These are phyloP conservation scores for Phaonia tiefii DNA, from an alignment of 2,888 invertebrate species.

Conservation along the genomic window DNA sequence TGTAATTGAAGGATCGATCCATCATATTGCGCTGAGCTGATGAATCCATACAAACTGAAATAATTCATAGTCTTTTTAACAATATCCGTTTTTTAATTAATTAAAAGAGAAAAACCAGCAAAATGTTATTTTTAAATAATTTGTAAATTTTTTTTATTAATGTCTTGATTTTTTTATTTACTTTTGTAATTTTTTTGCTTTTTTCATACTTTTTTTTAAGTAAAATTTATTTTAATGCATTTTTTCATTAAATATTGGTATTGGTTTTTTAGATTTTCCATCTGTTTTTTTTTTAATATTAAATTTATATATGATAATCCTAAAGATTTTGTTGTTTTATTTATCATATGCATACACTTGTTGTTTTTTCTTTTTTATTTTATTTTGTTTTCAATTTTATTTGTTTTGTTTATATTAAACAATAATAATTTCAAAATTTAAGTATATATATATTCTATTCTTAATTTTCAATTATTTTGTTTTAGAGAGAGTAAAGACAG, in stretches of 20 bases:
- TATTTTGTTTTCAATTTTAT: constrained; percentile 8
- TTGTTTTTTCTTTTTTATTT: constrained; percentile 22
- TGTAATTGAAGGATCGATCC: no score
- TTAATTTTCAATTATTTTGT: constrained; percentile 61
- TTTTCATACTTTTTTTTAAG: constrained; percentile 62
- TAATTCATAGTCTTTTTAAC: no score
- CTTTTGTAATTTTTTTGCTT: constrained; percentile 29
- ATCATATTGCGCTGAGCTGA: no score
- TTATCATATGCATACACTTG: constrained; percentile 59
- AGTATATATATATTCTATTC: constrained; percentile 50
- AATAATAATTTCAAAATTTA: constrained; percentile 62
- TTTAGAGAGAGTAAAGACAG: constrained; percentile 46
- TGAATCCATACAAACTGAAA: no score
- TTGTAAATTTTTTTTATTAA: constrained; percentile 65
- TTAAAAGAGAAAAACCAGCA: background rate
- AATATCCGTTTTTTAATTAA: no score
- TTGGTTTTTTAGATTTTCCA: constrained; percentile 33
- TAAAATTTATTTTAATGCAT: constrained; percentile 63
- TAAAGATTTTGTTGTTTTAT: constrained; percentile 61
- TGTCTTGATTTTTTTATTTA: constrained; percentile 57
- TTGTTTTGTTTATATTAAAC: constrained; percentile 45
- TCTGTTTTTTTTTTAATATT: constrained; percentile 60
- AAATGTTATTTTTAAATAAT: constrained; percentile 64
- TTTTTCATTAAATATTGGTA: constrained; percentile 24
- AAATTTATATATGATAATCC: constrained; percentile 65